These are phyloP conservation scores for Platysternon megacephalum DNA, from an alignment of 2,113 vertebrate genomes.

Conservation along the genomic window DNA sequence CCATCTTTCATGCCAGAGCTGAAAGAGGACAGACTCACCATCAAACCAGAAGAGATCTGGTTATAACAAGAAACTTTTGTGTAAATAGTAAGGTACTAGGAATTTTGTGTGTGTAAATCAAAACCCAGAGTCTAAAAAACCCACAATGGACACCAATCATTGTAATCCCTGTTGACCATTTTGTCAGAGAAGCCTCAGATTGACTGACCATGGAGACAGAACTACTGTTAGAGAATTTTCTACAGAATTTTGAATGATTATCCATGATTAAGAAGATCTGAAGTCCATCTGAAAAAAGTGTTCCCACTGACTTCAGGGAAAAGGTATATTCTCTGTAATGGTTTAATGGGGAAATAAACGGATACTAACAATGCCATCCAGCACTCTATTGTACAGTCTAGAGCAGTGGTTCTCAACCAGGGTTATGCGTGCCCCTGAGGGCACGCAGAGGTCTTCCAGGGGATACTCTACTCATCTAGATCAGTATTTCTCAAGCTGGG, in stretches of 20 bases:
- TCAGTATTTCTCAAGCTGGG: too few relatives aligned
- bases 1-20: background rate
- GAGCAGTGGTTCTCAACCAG: too few relatives aligned
- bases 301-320: background rate
- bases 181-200: background rate
- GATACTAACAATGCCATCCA: background rate
- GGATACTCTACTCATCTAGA: too few relatives aligned
- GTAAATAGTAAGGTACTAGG: background rate
- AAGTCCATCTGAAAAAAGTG: background rate
- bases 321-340: background rate
- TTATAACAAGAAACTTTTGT: background rate
- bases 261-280: background rate
- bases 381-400: fast-evolving
- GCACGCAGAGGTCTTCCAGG: too few relatives aligned
- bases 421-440: too few relatives aligned
- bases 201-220: background rate
- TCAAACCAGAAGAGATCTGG: background rate
- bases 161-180: background rate
- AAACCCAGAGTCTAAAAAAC: too few relatives aligned
- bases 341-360: background rate
- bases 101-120: background rate
- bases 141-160: background rate
- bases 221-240: background rate
- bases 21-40: background rate
- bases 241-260: background rate